phyloP scores from a whole-genome alignment of 2,797 vertebrate genomes.

The Notolepis coatsorum region DNA sequence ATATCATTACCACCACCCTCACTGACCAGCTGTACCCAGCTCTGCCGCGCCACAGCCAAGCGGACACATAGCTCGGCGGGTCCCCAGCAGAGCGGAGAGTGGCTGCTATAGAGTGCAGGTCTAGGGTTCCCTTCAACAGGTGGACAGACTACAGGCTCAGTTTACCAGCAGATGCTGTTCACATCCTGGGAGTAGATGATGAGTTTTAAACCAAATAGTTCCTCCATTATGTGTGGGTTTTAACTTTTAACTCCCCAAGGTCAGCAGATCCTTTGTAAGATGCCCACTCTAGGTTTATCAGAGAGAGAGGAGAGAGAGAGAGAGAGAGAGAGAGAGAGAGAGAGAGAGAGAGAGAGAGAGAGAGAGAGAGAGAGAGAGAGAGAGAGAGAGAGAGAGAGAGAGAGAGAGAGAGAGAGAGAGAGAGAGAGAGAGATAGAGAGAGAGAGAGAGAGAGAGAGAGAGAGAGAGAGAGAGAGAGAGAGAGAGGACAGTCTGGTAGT shows the following conservation, averaged over 20 bases:
- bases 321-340: too few species aligned
- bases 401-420: too few species aligned
- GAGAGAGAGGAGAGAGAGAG: too few species aligned
- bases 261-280: constrained; percentile 8
- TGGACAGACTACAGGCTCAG: constrained; percentile 52
- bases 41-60: constrained; percentile 14
- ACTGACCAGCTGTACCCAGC: constrained; percentile 24
- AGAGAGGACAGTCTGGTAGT: constrained; percentile 69
- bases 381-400: too few species aligned
- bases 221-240: neutral
- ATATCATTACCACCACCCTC: too few species aligned
- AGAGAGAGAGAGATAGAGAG: too few species aligned
- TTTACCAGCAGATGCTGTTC: constrained; percentile 62
- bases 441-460: too few species aligned
- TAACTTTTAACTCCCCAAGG: neutral
- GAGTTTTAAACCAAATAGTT: neutral
- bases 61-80: constrained; percentile 35
- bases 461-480: too few species aligned
- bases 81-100: constrained; percentile 38
- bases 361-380: too few species aligned
- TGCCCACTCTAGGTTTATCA: neutral
- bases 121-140: constrained; percentile 61
- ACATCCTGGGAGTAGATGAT: constrained; percentile 31
- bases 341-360: too few species aligned
- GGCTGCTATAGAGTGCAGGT: constrained; percentile 36